Conservation (phyloP, 2,797 vertebrate species). For the Tympanoctomys barrerae region DNA sequence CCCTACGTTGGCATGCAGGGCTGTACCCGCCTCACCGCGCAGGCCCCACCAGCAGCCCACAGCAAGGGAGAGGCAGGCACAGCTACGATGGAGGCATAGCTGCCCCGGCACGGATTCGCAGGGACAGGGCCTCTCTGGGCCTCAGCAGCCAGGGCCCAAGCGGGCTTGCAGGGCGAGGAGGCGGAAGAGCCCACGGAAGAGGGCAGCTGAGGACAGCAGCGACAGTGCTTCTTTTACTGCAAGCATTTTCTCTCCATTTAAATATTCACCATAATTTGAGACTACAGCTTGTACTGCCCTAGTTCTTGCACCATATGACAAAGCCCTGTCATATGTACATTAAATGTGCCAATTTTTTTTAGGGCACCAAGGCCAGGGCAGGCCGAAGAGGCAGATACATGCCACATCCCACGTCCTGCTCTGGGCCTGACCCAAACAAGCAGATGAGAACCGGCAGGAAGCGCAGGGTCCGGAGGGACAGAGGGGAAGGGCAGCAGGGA, state of each 20-base stretch:
- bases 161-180: neutral
- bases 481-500: conserved; percentile 64
- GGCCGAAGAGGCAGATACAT: neutral
- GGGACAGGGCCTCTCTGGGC: accelerated
- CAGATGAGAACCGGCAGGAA: conserved; percentile 66
- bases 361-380: neutral
- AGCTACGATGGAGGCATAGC: neutral
- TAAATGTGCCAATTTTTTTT: neutral
- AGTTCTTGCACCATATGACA: neutral
- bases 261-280: neutral
- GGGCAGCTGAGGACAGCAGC: neutral
- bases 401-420: neutral
- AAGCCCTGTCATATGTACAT: neutral
- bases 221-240: neutral
- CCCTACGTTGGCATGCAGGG: neutral
- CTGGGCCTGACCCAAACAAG: conserved; percentile 66
- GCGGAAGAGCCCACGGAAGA: no score
- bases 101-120: neutral
- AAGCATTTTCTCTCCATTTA: neutral
- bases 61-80: neutral
- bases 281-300: neutral
- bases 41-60: neutral
- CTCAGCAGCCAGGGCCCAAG: neutral
- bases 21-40: neutral
- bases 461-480: conserved; percentile 62